A percentile compares a stretch with the other conserved stretches of the same genome.
phyloP scores from a whole-genome alignment of 2,888 invertebrate species.

The Ypsolopha sequella region DNA sequence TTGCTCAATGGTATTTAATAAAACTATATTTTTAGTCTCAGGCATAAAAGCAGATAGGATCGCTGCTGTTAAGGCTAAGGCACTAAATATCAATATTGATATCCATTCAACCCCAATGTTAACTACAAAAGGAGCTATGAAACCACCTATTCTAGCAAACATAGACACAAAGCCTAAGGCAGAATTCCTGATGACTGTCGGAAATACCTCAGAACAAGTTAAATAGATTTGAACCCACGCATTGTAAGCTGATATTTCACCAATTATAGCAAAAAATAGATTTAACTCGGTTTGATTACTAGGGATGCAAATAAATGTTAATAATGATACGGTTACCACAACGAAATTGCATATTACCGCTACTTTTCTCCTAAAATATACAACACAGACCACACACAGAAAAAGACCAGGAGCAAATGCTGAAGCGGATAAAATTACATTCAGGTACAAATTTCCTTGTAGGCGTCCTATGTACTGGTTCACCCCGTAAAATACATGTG shows the following conservation, averaged over 20 bases:
- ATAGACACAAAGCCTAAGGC: constrained; percentile 92
- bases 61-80: constrained; percentile 38
- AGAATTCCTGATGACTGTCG: constrained; percentile 88
- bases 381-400: constrained; percentile 73
- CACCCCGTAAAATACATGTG: constrained; percentile 82
- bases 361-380: constrained; percentile 74
- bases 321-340: constrained; percentile 71
- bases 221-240: constrained; percentile 89
- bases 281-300: constrained; percentile 37
- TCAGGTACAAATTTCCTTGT: constrained; percentile 66
- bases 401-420: constrained; percentile 72
- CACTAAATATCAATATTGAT: constrained; percentile 46
- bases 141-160: constrained; percentile 88
- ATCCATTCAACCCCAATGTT: constrained; percentile 61
- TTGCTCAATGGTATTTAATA: constrained; percentile 48
- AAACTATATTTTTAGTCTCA: constrained; percentile 48
- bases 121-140: constrained; percentile 86
- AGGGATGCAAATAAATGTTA: constrained; percentile 70
- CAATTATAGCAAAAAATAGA: constrained; percentile 75
- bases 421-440: constrained; percentile 82
- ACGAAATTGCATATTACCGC: constrained; percentile 74
- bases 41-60: constrained; percentile 44
- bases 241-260: constrained; percentile 85
- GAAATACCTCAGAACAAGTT: constrained; percentile 89
- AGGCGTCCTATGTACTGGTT: constrained; percentile 1